These are phyloP conservation scores for Xerus inauris DNA, from an alignment of 2,113 vertebrate species.

Conservation along the genomic window DNA sequence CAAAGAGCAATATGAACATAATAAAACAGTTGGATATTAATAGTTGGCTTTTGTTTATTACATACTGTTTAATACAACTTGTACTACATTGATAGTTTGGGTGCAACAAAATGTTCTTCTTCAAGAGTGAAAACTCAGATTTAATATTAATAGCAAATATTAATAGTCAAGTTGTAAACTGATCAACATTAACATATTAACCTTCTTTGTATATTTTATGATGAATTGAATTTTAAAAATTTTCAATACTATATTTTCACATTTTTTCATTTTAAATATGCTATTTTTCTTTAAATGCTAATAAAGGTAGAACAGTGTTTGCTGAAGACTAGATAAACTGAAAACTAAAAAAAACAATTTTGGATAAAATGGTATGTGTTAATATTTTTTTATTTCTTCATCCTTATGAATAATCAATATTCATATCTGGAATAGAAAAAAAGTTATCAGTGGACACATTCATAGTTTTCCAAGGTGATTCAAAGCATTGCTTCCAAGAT, in stretches of 20 bases:
- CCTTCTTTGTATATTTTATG: not conserved
- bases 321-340: not conserved
- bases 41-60: too few species aligned
- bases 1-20: constrained; percentile 22
- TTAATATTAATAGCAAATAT: constrained; percentile 16
- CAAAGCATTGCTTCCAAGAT: not conserved
- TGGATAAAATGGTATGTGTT: not conserved
- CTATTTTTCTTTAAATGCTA: not conserved
- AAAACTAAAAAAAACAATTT: constrained; percentile 6
- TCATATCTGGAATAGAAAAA: not conserved
- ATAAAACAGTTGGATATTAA: constrained; percentile 51
- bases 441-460: not conserved
- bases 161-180: constrained; percentile 34
- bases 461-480: not conserved
- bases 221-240: not conserved
- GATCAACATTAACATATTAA: constrained; percentile 44
- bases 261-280: not conserved
- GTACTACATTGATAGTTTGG: too few species aligned
- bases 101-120: too few species aligned
- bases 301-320: not conserved
- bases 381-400: not conserved
- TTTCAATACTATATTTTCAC: not conserved
- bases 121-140: too few species aligned
- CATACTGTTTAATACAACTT: too few species aligned
- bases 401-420: not conserved